These are phyloP conservation scores for Sarcoramphus papa DNA, from an alignment of 2,797 vertebrate species.

Conservation along the genomic window DNA sequence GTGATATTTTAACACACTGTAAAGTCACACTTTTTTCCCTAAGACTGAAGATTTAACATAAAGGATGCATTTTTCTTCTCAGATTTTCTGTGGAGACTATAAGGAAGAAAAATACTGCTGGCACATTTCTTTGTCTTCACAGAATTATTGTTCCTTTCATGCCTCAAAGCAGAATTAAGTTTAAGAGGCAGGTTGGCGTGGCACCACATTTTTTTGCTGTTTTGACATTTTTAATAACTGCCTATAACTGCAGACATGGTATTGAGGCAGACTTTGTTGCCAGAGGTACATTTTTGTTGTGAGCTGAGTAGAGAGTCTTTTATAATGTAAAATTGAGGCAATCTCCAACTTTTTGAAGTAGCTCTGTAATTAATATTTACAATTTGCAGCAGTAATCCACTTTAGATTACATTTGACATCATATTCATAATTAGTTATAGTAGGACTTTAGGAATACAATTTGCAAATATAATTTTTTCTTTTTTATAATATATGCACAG, in stretches of 20 bases:
- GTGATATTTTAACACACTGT: constrained; percentile 48
- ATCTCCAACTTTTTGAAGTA: constrained; percentile 29
- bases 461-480: not conserved
- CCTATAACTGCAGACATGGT: not conserved
- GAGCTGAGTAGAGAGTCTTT: constrained; percentile 10
- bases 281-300: constrained; percentile 26
- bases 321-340: constrained; percentile 19
- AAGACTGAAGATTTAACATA: constrained; percentile 78
- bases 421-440: not conserved
- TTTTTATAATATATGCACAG: not conserved
- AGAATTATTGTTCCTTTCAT: constrained; percentile 75
- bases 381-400: not conserved
- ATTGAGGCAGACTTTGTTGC: constrained; percentile 43
- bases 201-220: constrained; percentile 38
- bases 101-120: constrained; percentile 74
- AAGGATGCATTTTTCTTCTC: constrained; percentile 76
- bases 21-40: constrained; percentile 70
- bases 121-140: constrained; percentile 77
- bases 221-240: constrained; percentile 64
- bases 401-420: not conserved
- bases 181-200: constrained; percentile 55
- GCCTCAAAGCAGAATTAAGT: constrained; percentile 63
- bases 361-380: constrained; percentile 33
- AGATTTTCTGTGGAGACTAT: constrained; percentile 74
- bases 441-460: not conserved